phyloP scores from a whole-genome alignment of 2,888 invertebrate species.

The Prosopocoilus inquinatus region DNA sequence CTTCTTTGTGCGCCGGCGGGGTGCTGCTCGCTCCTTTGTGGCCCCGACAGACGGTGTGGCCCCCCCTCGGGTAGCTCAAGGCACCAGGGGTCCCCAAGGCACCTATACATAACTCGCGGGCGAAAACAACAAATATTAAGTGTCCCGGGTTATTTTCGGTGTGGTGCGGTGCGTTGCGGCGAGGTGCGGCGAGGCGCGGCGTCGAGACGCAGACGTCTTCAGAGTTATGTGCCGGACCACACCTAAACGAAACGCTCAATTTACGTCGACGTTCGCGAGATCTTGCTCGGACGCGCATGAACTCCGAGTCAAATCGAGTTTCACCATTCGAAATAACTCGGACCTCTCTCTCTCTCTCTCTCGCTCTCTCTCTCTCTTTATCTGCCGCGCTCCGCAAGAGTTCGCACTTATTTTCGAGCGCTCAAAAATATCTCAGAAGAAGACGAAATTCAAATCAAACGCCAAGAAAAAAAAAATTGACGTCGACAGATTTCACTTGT shows the following conservation, averaged over 20 bases:
- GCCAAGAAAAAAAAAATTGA: no score
- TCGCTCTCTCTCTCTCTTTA: no score
- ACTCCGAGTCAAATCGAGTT: conserved; percentile 22
- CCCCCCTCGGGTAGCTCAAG: conserved; percentile 21
- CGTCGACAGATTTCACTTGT: no score
- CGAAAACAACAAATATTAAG: background rate
- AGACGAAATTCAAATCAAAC: no score
- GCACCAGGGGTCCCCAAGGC: conserved; percentile 21
- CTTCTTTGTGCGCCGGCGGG: conserved; percentile 28
- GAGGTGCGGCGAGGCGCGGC: conserved; percentile 6
- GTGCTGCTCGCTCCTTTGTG: conserved; percentile 28
- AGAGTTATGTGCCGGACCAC: conserved; percentile 37
- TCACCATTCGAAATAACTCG: background rate
- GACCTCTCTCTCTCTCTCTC: background rate
- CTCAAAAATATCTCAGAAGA: no score
- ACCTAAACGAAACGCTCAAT: conserved; percentile 41
- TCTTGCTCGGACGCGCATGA: conserved; percentile 12
- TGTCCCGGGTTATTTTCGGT: background rate
- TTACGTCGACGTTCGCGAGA: conserved; percentile 36
- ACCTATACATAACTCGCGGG: background rate
- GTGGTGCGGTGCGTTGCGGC: no score
- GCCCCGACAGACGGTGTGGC: conserved; percentile 29
- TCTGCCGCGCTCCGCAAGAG: no score
- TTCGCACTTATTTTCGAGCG: no score
- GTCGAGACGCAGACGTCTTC: background rate